Base-by-base conservation (phyloP, 2,888 invertebrate species). In the Lithophane socia region DNA sequence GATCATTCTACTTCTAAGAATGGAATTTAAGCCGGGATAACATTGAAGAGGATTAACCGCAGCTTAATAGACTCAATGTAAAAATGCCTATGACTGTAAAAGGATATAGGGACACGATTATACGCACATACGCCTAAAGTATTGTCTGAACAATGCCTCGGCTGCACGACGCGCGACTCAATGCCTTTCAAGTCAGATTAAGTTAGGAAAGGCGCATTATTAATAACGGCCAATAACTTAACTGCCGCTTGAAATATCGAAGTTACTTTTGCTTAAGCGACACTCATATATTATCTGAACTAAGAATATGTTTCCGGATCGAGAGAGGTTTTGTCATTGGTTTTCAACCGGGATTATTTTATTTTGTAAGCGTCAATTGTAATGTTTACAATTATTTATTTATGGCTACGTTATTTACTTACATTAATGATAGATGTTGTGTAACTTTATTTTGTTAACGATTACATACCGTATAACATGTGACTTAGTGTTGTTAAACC, bases 181-280 rank as follows among this genome's bases (percentile, higher is more conserved):
- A 95, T 93, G 94, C 94, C 92, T 95, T 94, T 95, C 94, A 95
- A 96, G 96, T 95, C 96, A 94, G 96, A 96, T 96, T 96, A 96
- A 95, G 94, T 95, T 94, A 95, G 94, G 94, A 95, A 95, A 95
- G 94, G 93, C 93, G 92, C 91, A 92, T 96, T 96, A 95, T 96
- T 96, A 96, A 96, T 96, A 96, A 95, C 95, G 91, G 92, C 94
- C 96, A 95, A 96, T 96, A 96, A 95, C 93, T 96, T 95, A 95
- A 93, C 92, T 90, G 91, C 89, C 88, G 92, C 93, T 95, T 96
- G 95, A 96, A 95, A 96, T 96, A 96, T 96, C 94, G 95, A 92
- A 94, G 93, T 94, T 93, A 95, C 94, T 95, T 95, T 95, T 94
- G 95, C 95, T 95, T 96, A 96, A 96, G 95, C 93, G 95, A 96